Conservation (phyloP, 2,888 invertebrate species). For the Lampropteryx suffumata region DNA sequence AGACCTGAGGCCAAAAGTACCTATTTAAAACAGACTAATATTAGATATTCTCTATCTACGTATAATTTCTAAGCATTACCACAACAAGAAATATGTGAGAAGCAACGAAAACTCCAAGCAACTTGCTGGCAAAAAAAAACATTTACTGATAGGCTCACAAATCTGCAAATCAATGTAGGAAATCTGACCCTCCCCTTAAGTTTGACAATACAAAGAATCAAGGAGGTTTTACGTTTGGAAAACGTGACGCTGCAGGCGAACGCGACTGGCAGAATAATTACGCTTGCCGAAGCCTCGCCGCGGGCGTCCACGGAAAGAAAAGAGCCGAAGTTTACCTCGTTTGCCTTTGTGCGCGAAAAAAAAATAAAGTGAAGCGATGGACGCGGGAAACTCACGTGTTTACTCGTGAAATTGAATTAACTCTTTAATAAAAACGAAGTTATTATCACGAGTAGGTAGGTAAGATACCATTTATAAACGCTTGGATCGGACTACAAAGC, state of each 20-base stretch:
- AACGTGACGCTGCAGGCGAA: slow-evolving; percentile 25
- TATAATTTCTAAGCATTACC: too few species aligned
- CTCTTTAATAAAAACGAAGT: not conserved
- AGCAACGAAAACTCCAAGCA: too few species aligned
- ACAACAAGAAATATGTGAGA: too few species aligned
- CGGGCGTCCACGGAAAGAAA: slow-evolving; percentile 31
- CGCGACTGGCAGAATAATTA: slow-evolving; percentile 29
- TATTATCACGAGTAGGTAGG: not conserved
- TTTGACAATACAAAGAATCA: slow-evolving; percentile 14
- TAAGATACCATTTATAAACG: too few species aligned
- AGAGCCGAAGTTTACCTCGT: slow-evolving; percentile 16
- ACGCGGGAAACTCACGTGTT: slow-evolving; percentile 20
- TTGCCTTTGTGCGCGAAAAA: slow-evolving; percentile 25
- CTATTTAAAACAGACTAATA: too few species aligned
- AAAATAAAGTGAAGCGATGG: slow-evolving; percentile 7
- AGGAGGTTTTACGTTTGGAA: slow-evolving; percentile 19
- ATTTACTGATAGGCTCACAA: not conserved
- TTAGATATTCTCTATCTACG: too few species aligned
- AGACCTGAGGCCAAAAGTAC: too few species aligned
- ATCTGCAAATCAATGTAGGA: not conserved
- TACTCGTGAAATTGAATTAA: slow-evolving; percentile 7
- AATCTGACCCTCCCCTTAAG: slow-evolving; percentile 7
- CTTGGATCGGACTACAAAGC: too few species aligned
- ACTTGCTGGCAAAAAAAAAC: too few species aligned
- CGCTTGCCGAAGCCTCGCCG: slow-evolving; percentile 27